These are phyloP conservation scores for Montifringilla adamsi DNA, from an alignment of 2,113 vertebrate species.

Conservation along the genomic window DNA sequence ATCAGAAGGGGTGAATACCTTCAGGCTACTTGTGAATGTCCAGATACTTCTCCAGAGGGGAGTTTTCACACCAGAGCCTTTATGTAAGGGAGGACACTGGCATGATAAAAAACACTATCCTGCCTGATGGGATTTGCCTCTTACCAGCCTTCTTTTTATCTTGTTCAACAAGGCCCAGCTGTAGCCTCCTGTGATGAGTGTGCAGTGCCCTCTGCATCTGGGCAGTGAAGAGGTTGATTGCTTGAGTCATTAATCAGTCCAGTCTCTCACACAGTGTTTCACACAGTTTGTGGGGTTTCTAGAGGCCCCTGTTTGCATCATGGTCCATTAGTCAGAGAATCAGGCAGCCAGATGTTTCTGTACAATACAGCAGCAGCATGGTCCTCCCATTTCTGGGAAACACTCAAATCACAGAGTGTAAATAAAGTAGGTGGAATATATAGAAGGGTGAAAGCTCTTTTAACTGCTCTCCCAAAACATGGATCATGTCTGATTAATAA, in stretches of 20 bases:
- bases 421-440: background rate
- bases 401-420: background rate
- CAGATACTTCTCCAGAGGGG: rapidly evolving
- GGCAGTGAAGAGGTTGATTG: background rate
- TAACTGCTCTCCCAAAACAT: background rate
- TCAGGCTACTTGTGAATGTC: background rate
- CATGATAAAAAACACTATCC: background rate
- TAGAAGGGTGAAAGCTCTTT: background rate
- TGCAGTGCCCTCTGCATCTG: background rate
- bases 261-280: background rate
- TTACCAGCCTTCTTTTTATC: background rate
- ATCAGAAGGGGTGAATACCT: rapidly evolving
- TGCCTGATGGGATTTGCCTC: background rate
- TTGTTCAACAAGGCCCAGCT: background rate
- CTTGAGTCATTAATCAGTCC: background rate
- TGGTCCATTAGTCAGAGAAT: background rate
- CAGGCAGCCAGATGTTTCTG: background rate
- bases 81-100: background rate
- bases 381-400: background rate
- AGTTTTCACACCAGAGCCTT: background rate
- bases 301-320: background rate
- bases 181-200: background rate
- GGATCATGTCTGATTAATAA: background rate
- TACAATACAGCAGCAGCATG: background rate
- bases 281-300: background rate